Evolutionary conservation across 1,140 invertebrate genomes (phyloP).

Genomic region (Pachypeltis micranthus): DNA sequence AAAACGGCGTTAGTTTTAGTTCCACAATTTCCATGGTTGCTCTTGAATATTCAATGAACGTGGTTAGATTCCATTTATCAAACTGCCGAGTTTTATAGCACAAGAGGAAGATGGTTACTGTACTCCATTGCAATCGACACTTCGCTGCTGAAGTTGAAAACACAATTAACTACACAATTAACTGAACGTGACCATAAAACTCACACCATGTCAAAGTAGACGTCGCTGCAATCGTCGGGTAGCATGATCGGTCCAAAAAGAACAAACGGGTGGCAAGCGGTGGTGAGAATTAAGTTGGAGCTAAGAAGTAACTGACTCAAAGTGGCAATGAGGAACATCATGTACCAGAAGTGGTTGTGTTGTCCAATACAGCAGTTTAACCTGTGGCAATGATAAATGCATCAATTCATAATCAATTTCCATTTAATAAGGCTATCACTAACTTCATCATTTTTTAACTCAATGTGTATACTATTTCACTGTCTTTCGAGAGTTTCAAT

Average conservation of each 20-base stretch:
- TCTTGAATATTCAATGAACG: too few species aligned
- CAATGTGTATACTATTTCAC: too few species aligned
- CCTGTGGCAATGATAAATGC: conserved; percentile 39
- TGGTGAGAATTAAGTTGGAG: conserved; percentile 55
- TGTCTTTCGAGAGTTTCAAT: too few species aligned
- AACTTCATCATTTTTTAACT: too few species aligned
- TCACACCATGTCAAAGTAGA: conserved; percentile 28
- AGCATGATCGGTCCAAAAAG: conserved; percentile 47
- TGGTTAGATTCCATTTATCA: too few species aligned
- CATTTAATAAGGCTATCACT: too few species aligned
- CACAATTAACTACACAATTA: not conserved
- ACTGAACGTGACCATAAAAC: conserved; percentile 10
- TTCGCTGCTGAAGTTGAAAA: not conserved
- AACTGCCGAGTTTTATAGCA: too few species aligned
- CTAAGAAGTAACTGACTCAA: conserved; percentile 48
- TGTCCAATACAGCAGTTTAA: conserved; percentile 57
- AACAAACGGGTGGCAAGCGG: conserved; percentile 54
- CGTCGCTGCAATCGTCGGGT: conserved; percentile 55
- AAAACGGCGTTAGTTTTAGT: too few species aligned
- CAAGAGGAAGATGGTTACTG: not conserved
- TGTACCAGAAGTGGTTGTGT: conserved; percentile 49
- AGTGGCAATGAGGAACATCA: conserved; percentile 45
- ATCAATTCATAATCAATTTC: too few species aligned
- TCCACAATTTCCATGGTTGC: too few species aligned
- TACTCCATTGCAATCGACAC: not conserved